Evolutionary conservation across 2,113 vertebrate species (phyloP).

Genomic region (Bubo bubo): DNA sequence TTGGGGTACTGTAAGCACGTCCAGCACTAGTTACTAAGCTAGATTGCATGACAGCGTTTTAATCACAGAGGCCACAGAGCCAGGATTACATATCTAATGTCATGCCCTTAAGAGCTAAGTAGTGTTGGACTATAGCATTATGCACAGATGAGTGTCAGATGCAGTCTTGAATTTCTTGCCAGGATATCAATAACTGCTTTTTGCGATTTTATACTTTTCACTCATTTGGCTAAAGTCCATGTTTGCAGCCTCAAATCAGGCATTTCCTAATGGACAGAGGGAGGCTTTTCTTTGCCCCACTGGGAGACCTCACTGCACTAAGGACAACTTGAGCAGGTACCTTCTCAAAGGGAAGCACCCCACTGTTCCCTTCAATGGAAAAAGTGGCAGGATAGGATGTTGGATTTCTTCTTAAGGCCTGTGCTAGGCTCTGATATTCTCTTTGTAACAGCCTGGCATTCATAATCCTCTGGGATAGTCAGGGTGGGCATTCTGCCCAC

Average conservation of each 20-base stretch:
- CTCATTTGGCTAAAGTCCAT: background rate
- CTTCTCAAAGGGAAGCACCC: background rate
- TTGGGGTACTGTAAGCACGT: background rate
- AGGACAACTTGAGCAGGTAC: background rate
- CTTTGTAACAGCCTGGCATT: background rate
- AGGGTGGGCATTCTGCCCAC: background rate
- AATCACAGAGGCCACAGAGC: background rate
- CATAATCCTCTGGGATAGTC: background rate
- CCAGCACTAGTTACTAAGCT: background rate
- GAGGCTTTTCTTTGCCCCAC: background rate
- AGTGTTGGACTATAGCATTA: background rate
- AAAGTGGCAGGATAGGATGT: background rate
- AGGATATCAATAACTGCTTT: background rate
- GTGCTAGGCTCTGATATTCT: background rate
- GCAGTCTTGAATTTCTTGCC: conserved; percentile 4
- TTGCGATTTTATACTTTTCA: background rate
- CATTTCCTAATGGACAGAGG: background rate
- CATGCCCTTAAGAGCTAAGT: background rate
- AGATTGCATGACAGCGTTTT: background rate
- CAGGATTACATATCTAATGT: background rate
- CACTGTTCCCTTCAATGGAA: background rate
- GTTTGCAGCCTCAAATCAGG: background rate
- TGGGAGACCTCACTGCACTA: background rate
- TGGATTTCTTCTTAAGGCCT: background rate
- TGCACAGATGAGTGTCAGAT: background rate